A percentile compares a stretch with the other conserved stretches of the same genome.
phyloP scores from a whole-genome alignment of 2,113 vertebrate species.

The Vulpes ferrilata region DNA sequence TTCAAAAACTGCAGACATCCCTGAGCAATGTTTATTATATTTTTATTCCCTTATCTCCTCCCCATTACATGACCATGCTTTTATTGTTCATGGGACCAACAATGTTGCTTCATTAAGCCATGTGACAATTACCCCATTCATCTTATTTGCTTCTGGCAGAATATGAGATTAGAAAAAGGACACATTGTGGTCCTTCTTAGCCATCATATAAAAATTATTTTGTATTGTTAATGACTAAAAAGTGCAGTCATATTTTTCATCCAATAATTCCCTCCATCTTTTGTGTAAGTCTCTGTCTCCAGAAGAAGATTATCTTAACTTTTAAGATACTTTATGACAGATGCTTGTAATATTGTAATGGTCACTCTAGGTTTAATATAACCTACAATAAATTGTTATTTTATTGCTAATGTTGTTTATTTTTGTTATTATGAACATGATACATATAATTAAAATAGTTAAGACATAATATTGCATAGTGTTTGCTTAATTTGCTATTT shows the following conservation, averaged over 20 bases:
- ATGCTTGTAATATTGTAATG: constrained; percentile 17
- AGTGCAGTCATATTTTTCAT: constrained; percentile 32
- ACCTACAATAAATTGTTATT: background rate
- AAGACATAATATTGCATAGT: constrained; percentile 34
- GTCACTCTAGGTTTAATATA: constrained; percentile 14
- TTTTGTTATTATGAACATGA: constrained; percentile 32
- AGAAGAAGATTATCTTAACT: constrained; percentile 34
- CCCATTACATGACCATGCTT: background rate
- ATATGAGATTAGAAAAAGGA: constrained; percentile 34
- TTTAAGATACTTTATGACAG: constrained; percentile 44
- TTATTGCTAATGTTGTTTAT: constrained; percentile 51
- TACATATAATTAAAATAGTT: constrained; percentile 41
- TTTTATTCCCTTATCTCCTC: background rate
- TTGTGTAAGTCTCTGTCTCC: constrained; percentile 53
- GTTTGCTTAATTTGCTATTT: constrained; percentile 56
- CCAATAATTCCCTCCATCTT: background rate
- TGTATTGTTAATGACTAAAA: constrained; percentile 19
- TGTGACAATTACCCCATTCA: constrained; percentile 5
- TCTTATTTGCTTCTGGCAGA: constrained; percentile 18
- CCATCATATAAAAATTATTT: constrained; percentile 47
- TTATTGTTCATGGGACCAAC: background rate
- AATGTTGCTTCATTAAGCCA: background rate
- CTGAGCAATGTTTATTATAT: constrained; percentile 51
- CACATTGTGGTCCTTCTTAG: background rate
- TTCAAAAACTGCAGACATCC: constrained; percentile 42